Conservation (phyloP, 2,888 invertebrate species). For the Tenodera sinensis region DNA sequence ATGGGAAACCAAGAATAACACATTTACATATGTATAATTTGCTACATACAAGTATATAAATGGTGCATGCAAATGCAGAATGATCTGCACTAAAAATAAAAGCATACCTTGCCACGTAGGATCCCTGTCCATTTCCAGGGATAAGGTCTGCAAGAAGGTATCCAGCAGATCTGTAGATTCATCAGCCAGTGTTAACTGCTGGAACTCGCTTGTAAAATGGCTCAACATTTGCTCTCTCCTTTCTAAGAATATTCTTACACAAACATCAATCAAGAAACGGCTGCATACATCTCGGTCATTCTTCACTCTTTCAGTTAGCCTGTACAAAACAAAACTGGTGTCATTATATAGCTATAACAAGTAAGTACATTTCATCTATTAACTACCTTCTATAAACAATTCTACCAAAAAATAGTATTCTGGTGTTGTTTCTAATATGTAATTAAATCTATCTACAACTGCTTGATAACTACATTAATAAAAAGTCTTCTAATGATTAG, state of each 20-base stretch:
- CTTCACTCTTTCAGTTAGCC: conserved; percentile 57
- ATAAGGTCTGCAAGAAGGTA: conserved; percentile 69
- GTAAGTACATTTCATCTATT: background rate
- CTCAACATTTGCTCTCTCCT: conserved; percentile 68
- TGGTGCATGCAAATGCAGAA: no score
- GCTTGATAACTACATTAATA: no score
- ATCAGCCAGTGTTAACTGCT: conserved; percentile 74
- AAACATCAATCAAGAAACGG: conserved; percentile 68
- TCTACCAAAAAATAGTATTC: no score
- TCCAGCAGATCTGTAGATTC: conserved; percentile 89
- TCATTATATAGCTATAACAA: background rate
- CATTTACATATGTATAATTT: no score
- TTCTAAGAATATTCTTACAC: conserved; percentile 77
- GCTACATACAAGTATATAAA: no score
- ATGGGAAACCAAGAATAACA: no score
- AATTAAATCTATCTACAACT: no score
- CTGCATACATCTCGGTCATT: conserved; percentile 69
- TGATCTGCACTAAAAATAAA: background rate
- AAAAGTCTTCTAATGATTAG: conserved; percentile 15
- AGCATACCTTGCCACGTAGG: conserved; percentile 65
- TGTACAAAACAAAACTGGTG: conserved; percentile 37
- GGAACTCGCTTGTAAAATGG: conserved; percentile 77
- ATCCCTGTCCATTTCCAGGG: conserved; percentile 65
- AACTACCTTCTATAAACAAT: no score
- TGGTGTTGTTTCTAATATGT: no score